Evolutionary conservation across 2,888 invertebrate genomes (phyloP), one percentile per base, ranked within the genome.

Genomic region (Schizotus pectinicornis): DNA sequence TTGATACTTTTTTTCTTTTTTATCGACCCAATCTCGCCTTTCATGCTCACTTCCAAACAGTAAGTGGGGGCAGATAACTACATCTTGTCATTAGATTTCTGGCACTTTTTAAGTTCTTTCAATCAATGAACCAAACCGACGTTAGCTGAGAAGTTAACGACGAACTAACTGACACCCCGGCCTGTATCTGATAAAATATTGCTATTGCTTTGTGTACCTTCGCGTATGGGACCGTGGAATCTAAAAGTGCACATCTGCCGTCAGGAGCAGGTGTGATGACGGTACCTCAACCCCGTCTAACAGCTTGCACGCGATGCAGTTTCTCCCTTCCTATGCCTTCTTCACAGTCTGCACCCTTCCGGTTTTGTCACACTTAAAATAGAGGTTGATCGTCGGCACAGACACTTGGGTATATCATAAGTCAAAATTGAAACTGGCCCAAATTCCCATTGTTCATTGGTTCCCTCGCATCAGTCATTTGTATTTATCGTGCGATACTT

Each of bases 241-340:
- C 37, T 50, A 45, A 46, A 65, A 66, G 57, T 60, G 62, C 59
- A 68, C 72, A 73, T 73, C 71, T 73, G 72, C 71, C 65, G 35
- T n/a, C n/a, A n/a, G 46, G 50, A 68, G 70, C 72, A 73, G 72
- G 71, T 73, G 73, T 9, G 83, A 82, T 1, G 77, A 78, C 13
- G 67, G 14, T 71, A 55, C 59, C 76, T 71, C 6, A 69, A 71
- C 56, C 79, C 80, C 31, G 65, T 51, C 60, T 42, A 56, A 61
- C 67, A 79, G 76, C 37, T 74, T 82, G 41, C 83, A 83, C 63
- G 65, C 67, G 67, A 58, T 59, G 56, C 56, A 53, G 54, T 54
- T 56, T 55, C 47, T 52, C 63, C 61, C 59, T 47, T 50, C 56
- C 49, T 45, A 56, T 56, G 5, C 5, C 56, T 46, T 56, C 56